A percentile compares a stretch with the other conserved stretches of the same genome.
Evolutionary conservation across 2,113 vertebrate species (phyloP).

Genomic region (Agapornis roseicollis): DNA sequence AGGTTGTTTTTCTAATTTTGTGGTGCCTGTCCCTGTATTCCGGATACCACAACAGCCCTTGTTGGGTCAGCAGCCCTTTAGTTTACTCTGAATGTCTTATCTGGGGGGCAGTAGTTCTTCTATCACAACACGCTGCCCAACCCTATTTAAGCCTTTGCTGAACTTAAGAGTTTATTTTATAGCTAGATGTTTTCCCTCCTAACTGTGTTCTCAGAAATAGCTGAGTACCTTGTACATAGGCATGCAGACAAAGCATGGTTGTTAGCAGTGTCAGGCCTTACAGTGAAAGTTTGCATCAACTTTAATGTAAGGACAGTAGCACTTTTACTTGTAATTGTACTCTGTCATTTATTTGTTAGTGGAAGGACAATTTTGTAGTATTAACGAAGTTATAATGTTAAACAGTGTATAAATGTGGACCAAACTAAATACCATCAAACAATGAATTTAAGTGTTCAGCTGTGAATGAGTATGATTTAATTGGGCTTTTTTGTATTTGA

Average conservation of each 20-base stretch:
- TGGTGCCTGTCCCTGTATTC: neutral
- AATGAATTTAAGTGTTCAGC: neutral
- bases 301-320: neutral
- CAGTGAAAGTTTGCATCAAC: neutral
- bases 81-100: neutral
- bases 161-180: neutral
- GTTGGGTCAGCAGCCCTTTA: neutral
- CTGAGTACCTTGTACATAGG: rapidly evolving
- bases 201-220: neutral
- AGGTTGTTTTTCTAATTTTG: neutral
- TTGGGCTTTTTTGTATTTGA: neutral
- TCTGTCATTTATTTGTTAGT: neutral
- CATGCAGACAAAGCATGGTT: neutral
- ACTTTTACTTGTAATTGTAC: neutral
- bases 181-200: neutral
- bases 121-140: neutral
- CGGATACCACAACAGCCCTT: neutral
- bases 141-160: neutral
- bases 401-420: neutral
- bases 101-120: neutral
- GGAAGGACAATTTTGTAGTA: neutral
- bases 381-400: neutral
- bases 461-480: neutral
- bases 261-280: neutral
- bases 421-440: neutral